Conservation (phyloP, 2,797 vertebrate genomes). For the Setipinna tenuifilis region DNA sequence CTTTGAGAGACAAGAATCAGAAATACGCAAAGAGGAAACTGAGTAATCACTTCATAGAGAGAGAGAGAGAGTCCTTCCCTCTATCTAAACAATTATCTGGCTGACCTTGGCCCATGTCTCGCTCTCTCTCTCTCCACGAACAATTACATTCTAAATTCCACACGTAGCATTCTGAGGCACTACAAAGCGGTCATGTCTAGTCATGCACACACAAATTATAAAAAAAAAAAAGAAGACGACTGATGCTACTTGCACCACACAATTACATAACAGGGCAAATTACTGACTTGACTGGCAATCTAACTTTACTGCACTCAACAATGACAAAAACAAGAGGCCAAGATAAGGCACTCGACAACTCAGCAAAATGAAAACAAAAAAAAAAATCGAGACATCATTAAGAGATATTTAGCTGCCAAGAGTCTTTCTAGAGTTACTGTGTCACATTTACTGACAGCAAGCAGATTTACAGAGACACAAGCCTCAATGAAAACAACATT, state of each 20-base stretch:
- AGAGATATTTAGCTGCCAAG: not conserved
- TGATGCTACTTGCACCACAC: not conserved
- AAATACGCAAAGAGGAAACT: not conserved
- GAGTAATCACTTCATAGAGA: not conserved
- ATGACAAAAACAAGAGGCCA: not conserved
- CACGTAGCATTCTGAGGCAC: not conserved
- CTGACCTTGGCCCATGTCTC: not conserved
- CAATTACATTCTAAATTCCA: constrained; percentile 9
- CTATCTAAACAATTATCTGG: constrained; percentile 9
- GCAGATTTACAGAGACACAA: not conserved
- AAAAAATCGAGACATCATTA: not conserved
- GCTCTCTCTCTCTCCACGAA: not conserved
- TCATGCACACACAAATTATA: not conserved
- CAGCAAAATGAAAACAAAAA: not conserved
- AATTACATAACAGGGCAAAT: not conserved
- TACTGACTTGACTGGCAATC: not conserved
- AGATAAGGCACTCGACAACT: not conserved
- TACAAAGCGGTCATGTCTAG: not conserved
- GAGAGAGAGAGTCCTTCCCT: not conserved
- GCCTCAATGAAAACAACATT: not conserved
- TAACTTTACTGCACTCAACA: not conserved
- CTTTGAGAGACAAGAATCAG: not conserved
- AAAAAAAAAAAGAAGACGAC: not conserved
- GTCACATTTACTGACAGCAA: not conserved
- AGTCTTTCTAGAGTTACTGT: not conserved